A percentile compares a stretch with the other conserved stretches of the same genome.
These are phyloP conservation scores for Oryzias sinensis DNA, from an alignment of 2,797 vertebrate genomes.

Conservation along the genomic window DNA sequence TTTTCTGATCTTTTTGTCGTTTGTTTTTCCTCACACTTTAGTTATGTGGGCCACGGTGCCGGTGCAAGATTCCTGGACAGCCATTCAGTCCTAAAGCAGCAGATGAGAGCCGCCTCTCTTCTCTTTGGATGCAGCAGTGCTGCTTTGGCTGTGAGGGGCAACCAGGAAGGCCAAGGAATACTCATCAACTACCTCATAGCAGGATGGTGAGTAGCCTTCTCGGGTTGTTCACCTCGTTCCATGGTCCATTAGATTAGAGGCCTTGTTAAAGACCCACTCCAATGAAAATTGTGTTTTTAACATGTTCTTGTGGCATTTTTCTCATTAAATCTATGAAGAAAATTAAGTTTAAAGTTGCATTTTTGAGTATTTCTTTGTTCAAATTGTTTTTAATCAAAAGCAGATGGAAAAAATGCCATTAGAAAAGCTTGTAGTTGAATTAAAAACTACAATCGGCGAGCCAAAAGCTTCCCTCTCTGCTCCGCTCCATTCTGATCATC, in stretches of 20 bases:
- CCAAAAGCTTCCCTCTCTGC: too few species aligned
- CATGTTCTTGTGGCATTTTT: too few species aligned
- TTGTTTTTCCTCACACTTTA: constrained; percentile 36
- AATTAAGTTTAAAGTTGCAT: too few species aligned
- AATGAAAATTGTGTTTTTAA: too few species aligned
- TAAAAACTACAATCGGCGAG: too few species aligned
- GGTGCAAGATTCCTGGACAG: constrained; percentile 85
- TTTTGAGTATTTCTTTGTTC: too few species aligned
- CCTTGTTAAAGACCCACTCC: too few species aligned
- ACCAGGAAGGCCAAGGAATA: constrained; percentile 87
- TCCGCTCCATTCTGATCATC: too few species aligned
- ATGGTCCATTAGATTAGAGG: neutral
- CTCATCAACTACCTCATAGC: constrained; percentile 89
- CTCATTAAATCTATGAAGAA: too few species aligned
- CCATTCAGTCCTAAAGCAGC: constrained; percentile 76
- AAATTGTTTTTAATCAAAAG: too few species aligned
- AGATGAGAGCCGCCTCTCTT: constrained; percentile 81
- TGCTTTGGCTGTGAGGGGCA: constrained; percentile 82
- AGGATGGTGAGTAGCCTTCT: constrained; percentile 84
- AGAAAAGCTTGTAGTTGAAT: too few species aligned
- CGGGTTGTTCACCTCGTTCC: neutral
- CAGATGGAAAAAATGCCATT: too few species aligned
- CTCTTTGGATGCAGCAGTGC: constrained; percentile 94
- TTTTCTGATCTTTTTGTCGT: neutral
- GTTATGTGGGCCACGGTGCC: constrained; percentile 90